Percentiles rank a stretch among this genome's conserved stretches.
These are phyloP conservation scores for Itoplectis maculator DNA, from an alignment of 2,888 invertebrate species.

Conservation along the genomic window DNA sequence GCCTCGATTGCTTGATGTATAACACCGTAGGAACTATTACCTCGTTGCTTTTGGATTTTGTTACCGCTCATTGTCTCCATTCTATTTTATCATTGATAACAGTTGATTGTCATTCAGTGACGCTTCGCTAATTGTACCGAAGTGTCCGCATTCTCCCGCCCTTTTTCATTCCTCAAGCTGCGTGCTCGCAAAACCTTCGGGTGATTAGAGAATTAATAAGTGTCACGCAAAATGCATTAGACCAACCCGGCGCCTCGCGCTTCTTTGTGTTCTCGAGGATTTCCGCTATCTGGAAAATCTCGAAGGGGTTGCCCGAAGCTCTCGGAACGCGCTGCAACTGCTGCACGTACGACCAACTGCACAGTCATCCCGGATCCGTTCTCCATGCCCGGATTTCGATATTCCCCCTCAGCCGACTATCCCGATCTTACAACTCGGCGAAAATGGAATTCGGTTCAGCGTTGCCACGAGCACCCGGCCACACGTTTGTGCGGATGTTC, in stretches of 20 bases:
- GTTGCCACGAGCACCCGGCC: slow-evolving; percentile 32
- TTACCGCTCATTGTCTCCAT: too few species aligned
- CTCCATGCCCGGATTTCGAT: slow-evolving; percentile 32
- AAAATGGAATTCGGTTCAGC: slow-evolving; percentile 57
- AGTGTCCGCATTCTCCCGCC: too few species aligned
- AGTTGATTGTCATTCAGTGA: too few species aligned
- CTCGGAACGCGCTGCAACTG: background rate
- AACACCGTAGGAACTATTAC: too few species aligned
- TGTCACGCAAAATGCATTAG: slow-evolving; percentile 30
- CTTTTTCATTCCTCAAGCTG: too few species aligned
- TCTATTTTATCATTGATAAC: too few species aligned
- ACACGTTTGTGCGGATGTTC: background rate
- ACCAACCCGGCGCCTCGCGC: slow-evolving; percentile 27
- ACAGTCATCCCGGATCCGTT: slow-evolving; percentile 20
- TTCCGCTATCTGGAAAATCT: slow-evolving; percentile 46
- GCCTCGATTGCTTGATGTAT: background rate
- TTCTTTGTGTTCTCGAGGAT: slow-evolving; percentile 25
- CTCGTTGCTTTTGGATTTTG: too few species aligned
- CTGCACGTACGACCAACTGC: slow-evolving; percentile 22
- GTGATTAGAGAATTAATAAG: slow-evolving; percentile 47
- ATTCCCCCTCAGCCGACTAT: slow-evolving; percentile 43
- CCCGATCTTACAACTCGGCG: slow-evolving; percentile 46
- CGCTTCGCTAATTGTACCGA: too few species aligned
- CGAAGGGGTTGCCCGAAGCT: background rate
- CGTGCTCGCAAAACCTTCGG: too few species aligned